Percentiles rank a stretch among this genome's conserved stretches.
These are phyloP conservation scores for Ecdyonurus torrentis DNA, from an alignment of 2,888 invertebrate species.

Conservation along the genomic window DNA sequence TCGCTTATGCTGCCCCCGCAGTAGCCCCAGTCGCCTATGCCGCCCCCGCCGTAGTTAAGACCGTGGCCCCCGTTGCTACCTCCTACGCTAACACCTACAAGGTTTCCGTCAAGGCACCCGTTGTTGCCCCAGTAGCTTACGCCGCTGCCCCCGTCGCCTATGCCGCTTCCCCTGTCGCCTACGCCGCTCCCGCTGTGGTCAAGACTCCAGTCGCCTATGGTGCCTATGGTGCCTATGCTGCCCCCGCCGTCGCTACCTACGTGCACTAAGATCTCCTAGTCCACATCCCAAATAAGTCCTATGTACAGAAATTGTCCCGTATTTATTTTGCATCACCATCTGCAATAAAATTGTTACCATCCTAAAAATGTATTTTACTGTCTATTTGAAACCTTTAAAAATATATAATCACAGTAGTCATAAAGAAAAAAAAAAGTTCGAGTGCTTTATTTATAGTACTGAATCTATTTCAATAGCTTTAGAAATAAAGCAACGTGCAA, in stretches of 20 bases:
- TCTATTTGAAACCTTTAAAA: no score
- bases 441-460: no score
- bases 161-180: neutral
- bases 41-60: constrained; percentile 20
- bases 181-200: neutral
- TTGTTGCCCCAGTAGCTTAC: neutral
- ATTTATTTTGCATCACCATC: no score
- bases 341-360: no score
- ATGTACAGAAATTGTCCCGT: no score
- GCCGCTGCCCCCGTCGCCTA: neutral
- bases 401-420: no score
- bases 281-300: constrained; percentile 10
- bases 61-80: constrained; percentile 21
- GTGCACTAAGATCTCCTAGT: neutral
- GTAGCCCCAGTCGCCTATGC: constrained; percentile 10
- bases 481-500: no score
- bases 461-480: no score
- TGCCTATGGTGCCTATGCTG: constrained; percentile 13
- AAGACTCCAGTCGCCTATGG: neutral
- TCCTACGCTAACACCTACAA: constrained; percentile 36
- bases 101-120: neutral
- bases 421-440: no score
- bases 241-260: constrained; percentile 11
- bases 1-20: constrained; percentile 4
- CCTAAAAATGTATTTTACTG: no score